A percentile compares a stretch with the other conserved stretches of the same genome.
Conservation (phyloP, 2,113 vertebrate species). For the Pseudorhombus dupliciocellatus region DNA sequence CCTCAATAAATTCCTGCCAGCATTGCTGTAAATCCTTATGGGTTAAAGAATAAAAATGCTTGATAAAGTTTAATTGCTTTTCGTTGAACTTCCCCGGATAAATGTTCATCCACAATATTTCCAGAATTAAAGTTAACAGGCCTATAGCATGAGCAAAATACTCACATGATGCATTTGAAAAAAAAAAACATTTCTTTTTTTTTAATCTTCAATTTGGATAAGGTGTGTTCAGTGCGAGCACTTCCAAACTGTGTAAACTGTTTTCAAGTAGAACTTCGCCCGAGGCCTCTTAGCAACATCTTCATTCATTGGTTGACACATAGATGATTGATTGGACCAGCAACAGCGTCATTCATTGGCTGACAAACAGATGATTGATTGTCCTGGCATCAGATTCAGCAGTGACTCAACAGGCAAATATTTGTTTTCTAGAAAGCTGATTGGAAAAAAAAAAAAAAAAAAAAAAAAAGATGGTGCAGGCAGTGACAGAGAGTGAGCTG, state of each 20-base stretch:
- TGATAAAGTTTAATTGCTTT: background rate
- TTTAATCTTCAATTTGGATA: background rate
- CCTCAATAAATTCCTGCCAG: background rate
- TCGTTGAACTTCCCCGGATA: background rate
- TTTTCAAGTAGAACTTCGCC: constrained; percentile 29
- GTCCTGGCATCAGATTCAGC: constrained; percentile 30
- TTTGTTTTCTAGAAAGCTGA: constrained; percentile 48
- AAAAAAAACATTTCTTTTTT: too few relatives aligned
- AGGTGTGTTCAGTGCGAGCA: background rate
- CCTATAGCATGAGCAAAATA: background rate
- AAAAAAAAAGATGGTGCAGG: constrained; percentile 21
- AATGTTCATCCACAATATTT: background rate
- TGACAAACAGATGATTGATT: constrained; percentile 57
- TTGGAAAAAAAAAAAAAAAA: constrained; percentile 19
- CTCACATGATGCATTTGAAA: background rate
- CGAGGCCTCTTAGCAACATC: constrained; percentile 13
- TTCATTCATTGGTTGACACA: constrained; percentile 47
- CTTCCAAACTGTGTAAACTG: constrained; percentile 15
- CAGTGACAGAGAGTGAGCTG: background rate
- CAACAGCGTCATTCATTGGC: constrained; percentile 31
- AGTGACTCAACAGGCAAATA: constrained; percentile 44
- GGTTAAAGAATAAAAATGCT: background rate
- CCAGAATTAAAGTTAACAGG: too few relatives aligned
- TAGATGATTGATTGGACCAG: constrained; percentile 50
- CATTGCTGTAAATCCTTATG: background rate